These are phyloP conservation scores for Zosterops lateralis DNA, from an alignment of 2,113 vertebrate genomes.

Conservation along the genomic window DNA sequence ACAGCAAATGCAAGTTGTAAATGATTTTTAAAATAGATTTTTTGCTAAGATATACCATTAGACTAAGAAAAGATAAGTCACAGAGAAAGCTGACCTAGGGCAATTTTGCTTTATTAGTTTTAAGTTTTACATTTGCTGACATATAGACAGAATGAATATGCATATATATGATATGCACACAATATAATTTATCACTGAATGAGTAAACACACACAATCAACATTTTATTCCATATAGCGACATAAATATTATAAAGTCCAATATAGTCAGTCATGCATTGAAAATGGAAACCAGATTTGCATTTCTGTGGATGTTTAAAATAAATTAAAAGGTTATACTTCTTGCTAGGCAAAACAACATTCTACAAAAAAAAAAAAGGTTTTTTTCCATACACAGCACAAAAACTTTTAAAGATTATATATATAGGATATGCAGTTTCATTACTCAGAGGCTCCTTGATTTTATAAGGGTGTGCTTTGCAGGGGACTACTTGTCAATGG, in stretches of 20 bases:
- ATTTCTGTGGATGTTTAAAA: neutral
- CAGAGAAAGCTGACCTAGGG: neutral
- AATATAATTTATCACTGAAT: neutral
- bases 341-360: neutral
- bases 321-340: neutral
- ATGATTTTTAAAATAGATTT: neutral
- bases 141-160: neutral
- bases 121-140: neutral
- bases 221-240: neutral
- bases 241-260: neutral
- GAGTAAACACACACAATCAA: neutral
- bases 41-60: neutral
- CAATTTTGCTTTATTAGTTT: neutral
- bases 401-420: neutral
- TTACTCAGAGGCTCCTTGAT: neutral
- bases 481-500: neutral
- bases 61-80: neutral
- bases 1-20: neutral
- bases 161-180: neutral
- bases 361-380: neutral
- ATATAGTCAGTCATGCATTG: neutral
- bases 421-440: neutral
- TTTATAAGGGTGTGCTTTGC: neutral
- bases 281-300: neutral
- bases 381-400: neutral